phyloP scores from a whole-genome alignment of 2,113 vertebrate genomes.

The Notechis scutatus region DNA sequence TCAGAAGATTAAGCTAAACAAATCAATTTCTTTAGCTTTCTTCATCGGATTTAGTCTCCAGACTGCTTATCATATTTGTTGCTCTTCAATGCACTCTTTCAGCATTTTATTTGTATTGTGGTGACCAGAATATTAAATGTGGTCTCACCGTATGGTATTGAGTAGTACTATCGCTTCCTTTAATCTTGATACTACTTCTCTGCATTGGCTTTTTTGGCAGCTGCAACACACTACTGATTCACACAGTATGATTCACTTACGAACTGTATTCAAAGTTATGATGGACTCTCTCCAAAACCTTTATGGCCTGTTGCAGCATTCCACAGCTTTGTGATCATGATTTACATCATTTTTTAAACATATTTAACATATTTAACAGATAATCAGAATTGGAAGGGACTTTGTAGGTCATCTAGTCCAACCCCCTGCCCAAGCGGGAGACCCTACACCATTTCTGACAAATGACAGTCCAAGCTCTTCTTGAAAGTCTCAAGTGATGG shows the following conservation, averaged over 20 bases:
- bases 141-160: not conserved
- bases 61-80: not conserved
- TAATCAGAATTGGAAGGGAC: too few relatives aligned
- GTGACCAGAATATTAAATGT: not conserved
- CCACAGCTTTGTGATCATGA: not conserved
- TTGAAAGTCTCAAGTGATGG: too few relatives aligned
- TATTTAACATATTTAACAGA: too few relatives aligned
- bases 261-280: not conserved
- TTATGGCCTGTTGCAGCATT: not conserved
- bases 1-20: not conserved
- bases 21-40: not conserved
- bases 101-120: not conserved
- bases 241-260: not conserved
- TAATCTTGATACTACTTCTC: not conserved
- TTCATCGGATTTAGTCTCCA: not conserved
- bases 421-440: too few relatives aligned
- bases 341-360: not conserved
- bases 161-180: not conserved
- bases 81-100: not conserved
- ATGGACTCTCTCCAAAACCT: not conserved
- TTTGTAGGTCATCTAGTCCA: too few relatives aligned
- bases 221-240: not conserved
- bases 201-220: not conserved
- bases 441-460: too few relatives aligned
- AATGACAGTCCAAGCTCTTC: too few relatives aligned